These are phyloP conservation scores for Epistrophella euchroma DNA, from an alignment of 2,888 invertebrate genomes.

Conservation along the genomic window DNA sequence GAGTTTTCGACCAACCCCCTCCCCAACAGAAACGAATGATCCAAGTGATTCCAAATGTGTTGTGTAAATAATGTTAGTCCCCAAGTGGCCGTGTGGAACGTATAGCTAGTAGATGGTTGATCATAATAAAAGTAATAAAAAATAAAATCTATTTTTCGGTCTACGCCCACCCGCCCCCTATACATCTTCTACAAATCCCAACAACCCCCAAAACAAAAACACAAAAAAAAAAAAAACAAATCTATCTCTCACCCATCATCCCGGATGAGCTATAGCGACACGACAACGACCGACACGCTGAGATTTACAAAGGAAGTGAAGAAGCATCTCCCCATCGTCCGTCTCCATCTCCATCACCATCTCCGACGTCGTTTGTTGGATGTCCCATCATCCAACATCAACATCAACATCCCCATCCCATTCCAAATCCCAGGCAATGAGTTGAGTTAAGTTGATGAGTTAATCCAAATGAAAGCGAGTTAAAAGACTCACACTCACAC, in stretches of 20 bases:
- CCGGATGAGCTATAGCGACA: constrained; percentile 44
- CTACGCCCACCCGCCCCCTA: constrained; percentile 44
- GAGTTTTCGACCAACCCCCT: not conserved
- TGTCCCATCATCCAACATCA: constrained; percentile 27
- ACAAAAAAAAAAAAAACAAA: constrained; percentile 78
- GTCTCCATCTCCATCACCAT: not conserved
- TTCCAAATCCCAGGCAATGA: constrained; percentile 64
- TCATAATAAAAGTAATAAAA: constrained; percentile 41
- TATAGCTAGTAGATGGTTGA: constrained; percentile 61
- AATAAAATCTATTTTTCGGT: constrained; percentile 70
- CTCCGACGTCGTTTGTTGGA: not conserved
- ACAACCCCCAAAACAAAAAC: constrained; percentile 78
- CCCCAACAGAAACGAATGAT: not conserved
- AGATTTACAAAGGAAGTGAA: constrained; percentile 67
- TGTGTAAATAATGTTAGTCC: constrained; percentile 73
- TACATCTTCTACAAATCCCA: constrained; percentile 9
- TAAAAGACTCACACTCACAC: constrained; percentile 46
- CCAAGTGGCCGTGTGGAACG: constrained; percentile 70
- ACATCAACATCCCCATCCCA: not conserved
- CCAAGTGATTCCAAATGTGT: constrained; percentile 67
- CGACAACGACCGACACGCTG: constrained; percentile 44
- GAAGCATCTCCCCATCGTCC: constrained; percentile 17
- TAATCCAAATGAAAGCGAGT: constrained; percentile 75
- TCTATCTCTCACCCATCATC: constrained; percentile 77
- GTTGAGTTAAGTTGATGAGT: constrained; percentile 64